Evolutionary conservation across 2,113 vertebrate species (phyloP).

Genomic region (Ceyx cyanopectus): DNA sequence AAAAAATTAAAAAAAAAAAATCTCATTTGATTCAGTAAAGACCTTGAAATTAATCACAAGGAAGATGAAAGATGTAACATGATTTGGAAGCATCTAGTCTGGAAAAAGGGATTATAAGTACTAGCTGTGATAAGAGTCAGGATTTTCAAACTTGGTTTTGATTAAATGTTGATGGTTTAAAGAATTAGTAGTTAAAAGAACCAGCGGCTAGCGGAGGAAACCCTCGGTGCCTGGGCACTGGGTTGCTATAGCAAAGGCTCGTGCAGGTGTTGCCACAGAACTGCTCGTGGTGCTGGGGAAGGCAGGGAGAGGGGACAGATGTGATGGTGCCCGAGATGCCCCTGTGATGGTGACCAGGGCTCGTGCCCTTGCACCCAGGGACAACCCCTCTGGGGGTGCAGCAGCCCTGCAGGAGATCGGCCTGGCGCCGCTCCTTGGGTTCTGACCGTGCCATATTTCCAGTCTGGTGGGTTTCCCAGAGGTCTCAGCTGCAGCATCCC

Average conservation of each 20-base stretch:
- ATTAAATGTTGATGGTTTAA: conserved; percentile 76
- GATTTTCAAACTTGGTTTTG: conserved; percentile 68
- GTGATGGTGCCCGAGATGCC: accelerated
- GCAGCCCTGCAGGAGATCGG: accelerated
- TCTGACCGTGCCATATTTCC: accelerated
- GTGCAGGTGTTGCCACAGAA: accelerated
- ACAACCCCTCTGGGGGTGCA: accelerated
- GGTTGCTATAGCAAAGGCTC: neutral
- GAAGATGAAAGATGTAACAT: conserved; percentile 78
- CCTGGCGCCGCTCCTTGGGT: accelerated
- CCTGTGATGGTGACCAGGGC: accelerated
- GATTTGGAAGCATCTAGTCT: conserved; percentile 78
- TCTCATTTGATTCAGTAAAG: conserved; percentile 73
- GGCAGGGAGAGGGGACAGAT: accelerated
- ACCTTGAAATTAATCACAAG: conserved; percentile 80
- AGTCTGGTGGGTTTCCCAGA: accelerated
- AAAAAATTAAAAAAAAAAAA: conserved; percentile 22
- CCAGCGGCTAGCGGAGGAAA: neutral
- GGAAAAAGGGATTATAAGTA: conserved; percentile 78
- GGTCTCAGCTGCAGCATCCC: neutral
- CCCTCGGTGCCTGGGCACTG: neutral
- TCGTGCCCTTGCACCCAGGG: accelerated
- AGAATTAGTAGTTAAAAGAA: conserved; percentile 68
- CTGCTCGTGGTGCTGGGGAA: neutral
- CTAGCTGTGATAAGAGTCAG: conserved; percentile 76